phyloP scores from a whole-genome alignment of 2,113 vertebrate species.

The Odocoileus hemionus region DNA sequence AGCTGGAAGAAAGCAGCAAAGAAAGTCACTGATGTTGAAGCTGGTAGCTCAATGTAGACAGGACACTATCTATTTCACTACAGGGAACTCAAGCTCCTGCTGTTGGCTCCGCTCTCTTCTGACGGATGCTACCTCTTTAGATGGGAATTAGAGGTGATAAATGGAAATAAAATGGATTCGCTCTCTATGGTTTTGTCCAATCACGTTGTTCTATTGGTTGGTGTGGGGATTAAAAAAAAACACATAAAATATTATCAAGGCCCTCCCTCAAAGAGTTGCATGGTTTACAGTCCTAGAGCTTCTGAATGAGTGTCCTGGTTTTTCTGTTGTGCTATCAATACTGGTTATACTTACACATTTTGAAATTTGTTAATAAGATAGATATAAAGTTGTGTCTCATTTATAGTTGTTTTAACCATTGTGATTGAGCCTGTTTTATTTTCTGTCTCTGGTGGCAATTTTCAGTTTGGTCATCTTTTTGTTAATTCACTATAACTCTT shows the following conservation, averaged over 20 bases:
- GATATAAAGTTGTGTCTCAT: neutral
- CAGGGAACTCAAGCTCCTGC: no score
- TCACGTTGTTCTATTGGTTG: neutral
- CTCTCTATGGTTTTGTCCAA: neutral
- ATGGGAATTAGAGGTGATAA: neutral
- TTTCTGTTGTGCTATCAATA: neutral
- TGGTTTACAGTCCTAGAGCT: neutral
- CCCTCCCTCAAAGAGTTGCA: neutral
- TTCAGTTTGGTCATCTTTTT: neutral
- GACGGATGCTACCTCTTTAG: neutral
- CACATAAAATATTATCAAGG: neutral
- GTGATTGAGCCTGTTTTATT: neutral
- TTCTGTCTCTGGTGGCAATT: neutral
- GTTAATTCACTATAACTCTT: neutral
- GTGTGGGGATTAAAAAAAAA: neutral
- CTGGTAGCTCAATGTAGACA: neutral
- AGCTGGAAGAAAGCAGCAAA: neutral
- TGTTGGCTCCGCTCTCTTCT: neutral
- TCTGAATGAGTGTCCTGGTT: neutral
- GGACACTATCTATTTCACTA: neutral
- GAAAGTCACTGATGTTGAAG: neutral
- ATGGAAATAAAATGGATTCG: neutral
- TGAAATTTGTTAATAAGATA: neutral
- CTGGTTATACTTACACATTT: neutral
- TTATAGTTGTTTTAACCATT: neutral